Base-by-base conservation (phyloP, 1,140 invertebrate genomes). In the Lordiphosa mommai region DNA sequence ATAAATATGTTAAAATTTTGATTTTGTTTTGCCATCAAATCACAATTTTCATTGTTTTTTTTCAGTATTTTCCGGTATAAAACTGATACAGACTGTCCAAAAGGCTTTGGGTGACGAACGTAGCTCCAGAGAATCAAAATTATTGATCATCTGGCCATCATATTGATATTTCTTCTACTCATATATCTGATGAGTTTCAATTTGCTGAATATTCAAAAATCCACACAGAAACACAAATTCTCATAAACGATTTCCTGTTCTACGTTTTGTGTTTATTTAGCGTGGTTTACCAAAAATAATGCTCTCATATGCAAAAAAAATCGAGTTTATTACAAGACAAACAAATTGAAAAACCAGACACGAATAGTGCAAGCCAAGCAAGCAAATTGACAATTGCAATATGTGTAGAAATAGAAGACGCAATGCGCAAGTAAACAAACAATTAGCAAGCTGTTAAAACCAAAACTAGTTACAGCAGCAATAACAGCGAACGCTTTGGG, bases 401-500 rank as follows among this genome's bases (percentile, higher is more conserved):
- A 52, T 61, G 36, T 29, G 49, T 40, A 52, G 64, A 68, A 77
- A 67, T 72, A 68, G 69, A 70, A 80, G 73, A 74, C 60, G 46
- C 53, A 82, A 74, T 55, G 48, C 40, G 57, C 61, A 80, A 80
- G 71, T 76, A 71, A 80, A 76, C 77, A 73, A 80, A 82, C 66
- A 82, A 80, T 80, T 80, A 82, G 76, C 71, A 59, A 30, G 27
- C 50, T 49, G 60, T n/a, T 13, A 36, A 46, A 72, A 52, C 14
- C 27, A 32, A 14, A 43, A 44, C n/a, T 27, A 56, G 23, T 41
- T 49, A 20, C 51, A 41, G 34, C 14, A 34, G 30, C 32, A 12
- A 13, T 23, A 20, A 20, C 47, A 52, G 64, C 51, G 55, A 58
- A 52, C 49, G 30, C 55, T 61, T 50, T 29, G 33, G 51, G 34